Evolutionary conservation across 2,888 invertebrate species (phyloP), one percentile per base, ranked within the genome.

Genomic region (Drosophila rellima): DNA sequence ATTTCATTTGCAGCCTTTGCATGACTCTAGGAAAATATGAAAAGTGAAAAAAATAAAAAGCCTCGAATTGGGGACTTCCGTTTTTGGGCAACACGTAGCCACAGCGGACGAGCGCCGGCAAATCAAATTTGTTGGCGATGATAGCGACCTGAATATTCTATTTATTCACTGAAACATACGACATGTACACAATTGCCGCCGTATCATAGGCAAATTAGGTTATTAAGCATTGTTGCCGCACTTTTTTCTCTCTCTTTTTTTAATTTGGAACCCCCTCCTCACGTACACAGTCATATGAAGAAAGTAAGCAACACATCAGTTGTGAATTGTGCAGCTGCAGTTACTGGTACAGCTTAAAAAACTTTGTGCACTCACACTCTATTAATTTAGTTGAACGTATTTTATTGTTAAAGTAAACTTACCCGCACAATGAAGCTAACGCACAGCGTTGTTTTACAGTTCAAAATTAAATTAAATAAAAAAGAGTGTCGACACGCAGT

Each of bases 51-150:
- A 11, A 11, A 33, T 2, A 15, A 5, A 60, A 31, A 13, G 7
- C 29, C 54, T 13, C 11, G 18, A 74, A 74, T 80, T 80, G 48
- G 54, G 8, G 8, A 57, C 51, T 67, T 70, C 80, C 72, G 59
- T 56, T 62, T 71, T 56, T 45, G 50, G 72, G 60, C 63, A 72
- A 72, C 67, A 77, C 66, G 73, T 67, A 67, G 77, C 54, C 33
- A 37, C 35, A 23, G 54, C 17, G 48, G 26, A 52, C 10, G 26
- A 40, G 48, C 63, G n/a, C n/a, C 73, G 78, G 78, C 29, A 50
- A 33, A 45, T 33, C 15, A 51, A n/a, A 56, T 26, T 13, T 31
- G 7, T 15, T 40, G 13, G 20, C 31, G 11, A 37, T 5, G 26
- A 11, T 15, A 11, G 44, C 40, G 54, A 69, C 61, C 80, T 60